Base-by-base conservation (phyloP, 1,140 invertebrate species). In the Pemphigus obesinymphae region DNA sequence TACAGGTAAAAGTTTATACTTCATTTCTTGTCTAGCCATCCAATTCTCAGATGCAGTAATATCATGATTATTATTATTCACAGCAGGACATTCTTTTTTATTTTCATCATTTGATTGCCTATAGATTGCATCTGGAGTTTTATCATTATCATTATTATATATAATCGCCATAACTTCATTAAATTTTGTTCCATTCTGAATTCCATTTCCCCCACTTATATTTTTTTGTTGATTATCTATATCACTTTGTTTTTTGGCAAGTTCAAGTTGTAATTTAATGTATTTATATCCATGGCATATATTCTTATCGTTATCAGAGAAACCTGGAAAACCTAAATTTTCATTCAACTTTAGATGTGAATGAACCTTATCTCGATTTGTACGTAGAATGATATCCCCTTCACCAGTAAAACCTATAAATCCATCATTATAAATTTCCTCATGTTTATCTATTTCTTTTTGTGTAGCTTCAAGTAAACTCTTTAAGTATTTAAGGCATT, bases 11-110 rank as follows among this genome's bases (percentile, higher is more conserved):
- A 80, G 53, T 61, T 80, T 63, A 45, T 80, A 80, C 8, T 80
- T 80, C 37, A 61, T 80, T 80, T 80, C 55, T 61, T 80, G 76
- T 43, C 45, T 23, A 61, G 5, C 76, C 13, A 80, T 55, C 76
- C 76, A 80, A 80, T 80, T 23, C 1, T 58, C 20, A 29, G 76
- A 45, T 45, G 40, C 13, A 17, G n/a, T 73, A 13, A 73, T 73
- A 15, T 80, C 40, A 29, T 61, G 23, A 29, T 58, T 55, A 63
- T 80, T 80, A 63, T 80, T 80, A 45, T 80, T 80, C 0, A 43
- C 55, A 26, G 31, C 10, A 6, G 76, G 13, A 29, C 50, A 11
- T 15, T 78, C 34, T 37, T 55, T 58, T 55, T 43, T 40, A 29
- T 2, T 23, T 23, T 13, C 34, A 34, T 23, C 13, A 29, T 17